phyloP scores from a whole-genome alignment of 2,113 vertebrate genomes.

The Muscicapa adusta region DNA sequence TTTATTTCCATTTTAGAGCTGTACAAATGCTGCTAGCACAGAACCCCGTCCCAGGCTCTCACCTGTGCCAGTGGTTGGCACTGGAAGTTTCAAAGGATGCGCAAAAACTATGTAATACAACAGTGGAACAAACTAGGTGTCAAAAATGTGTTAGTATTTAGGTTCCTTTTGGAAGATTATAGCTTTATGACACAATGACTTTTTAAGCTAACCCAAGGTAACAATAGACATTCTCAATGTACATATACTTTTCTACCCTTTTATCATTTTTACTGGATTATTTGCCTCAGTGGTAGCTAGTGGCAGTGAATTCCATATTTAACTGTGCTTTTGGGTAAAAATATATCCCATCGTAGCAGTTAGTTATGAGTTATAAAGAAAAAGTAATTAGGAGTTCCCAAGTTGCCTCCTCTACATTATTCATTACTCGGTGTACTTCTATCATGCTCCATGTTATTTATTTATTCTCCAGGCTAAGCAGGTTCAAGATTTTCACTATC shows the following conservation, averaged over 20 bases:
- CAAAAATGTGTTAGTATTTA: neutral
- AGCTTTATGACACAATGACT: neutral
- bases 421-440: neutral
- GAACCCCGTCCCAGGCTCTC: neutral
- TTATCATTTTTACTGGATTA: neutral
- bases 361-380: neutral
- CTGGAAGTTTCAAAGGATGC: neutral
- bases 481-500: neutral
- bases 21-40: neutral
- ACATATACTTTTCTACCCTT: neutral
- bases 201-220: neutral
- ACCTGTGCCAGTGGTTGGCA: neutral
- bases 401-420: neutral
- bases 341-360: neutral
- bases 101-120: neutral
- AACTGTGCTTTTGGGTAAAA: constrained; percentile 15
- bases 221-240: neutral
- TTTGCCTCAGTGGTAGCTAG: neutral
- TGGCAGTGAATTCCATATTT: neutral
- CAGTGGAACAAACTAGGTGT: neutral
- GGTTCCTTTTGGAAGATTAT: neutral
- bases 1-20: neutral
- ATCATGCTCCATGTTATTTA: neutral
- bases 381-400: neutral
- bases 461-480: neutral